Evolutionary conservation across 1,140 invertebrate species (phyloP).

Genomic region (Euura lappo): DNA sequence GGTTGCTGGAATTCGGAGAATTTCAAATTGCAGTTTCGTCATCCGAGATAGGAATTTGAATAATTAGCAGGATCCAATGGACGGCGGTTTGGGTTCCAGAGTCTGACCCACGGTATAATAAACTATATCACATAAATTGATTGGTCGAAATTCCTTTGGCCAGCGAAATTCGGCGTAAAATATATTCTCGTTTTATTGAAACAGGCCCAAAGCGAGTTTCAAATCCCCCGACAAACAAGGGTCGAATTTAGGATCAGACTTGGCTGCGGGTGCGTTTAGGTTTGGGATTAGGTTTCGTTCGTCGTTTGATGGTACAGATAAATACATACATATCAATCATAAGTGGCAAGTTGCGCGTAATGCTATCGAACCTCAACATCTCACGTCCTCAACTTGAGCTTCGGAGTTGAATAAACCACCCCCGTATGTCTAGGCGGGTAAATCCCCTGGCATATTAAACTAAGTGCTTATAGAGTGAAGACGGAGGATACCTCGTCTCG

Average conservation of each 20-base stretch:
- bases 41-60: conserved; percentile 16
- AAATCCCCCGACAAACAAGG: no score
- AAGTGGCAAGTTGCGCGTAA: neutral
- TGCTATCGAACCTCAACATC: neutral
- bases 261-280: no score
- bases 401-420: neutral
- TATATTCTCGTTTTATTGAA: no score
- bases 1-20: conserved; percentile 21
- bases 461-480: neutral
- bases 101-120: neutral
- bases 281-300: no score
- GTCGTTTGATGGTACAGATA: neutral
- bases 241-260: no score
- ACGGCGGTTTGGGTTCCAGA: neutral
- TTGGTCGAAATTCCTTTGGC: no score
- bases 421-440: neutral
- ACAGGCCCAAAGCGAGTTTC: no score
- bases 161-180: no score
- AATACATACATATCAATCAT: neutral
- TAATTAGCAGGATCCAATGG: conserved; percentile 21
- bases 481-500: neutral
- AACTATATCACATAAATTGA: neutral
- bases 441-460: conserved; percentile 3
- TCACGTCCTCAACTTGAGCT: neutral
- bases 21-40: conserved; percentile 21